Evolutionary conservation across 1,140 invertebrate species (phyloP), one percentile per base, ranked within the genome.

Genomic region (Drosophila sechellia): DNA sequence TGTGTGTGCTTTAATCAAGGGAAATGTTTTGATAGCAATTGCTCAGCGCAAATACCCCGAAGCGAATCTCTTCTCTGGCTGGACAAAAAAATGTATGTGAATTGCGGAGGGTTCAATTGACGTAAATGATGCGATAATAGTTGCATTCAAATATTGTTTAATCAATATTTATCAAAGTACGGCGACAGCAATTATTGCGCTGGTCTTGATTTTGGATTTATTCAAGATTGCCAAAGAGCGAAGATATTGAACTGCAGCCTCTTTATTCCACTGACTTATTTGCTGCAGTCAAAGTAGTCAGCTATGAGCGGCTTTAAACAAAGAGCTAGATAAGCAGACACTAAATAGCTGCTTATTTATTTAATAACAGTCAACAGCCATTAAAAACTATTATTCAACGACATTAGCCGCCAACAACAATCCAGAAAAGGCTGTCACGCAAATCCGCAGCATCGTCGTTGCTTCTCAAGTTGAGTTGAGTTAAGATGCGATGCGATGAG

Each of bases 331-430:
- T 56, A 68, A 69, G n/a, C 37, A 65, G 65, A 55, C 61, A 45
- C 73, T 70, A 77, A 86, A 86, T 77, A 78, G 60, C 58, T 49
- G 81, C 68, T 85, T 81, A 86, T 86, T 86, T 86, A 75, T 78
- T 86, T 86, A 86, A 86, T 81, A 69, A 86, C 59, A 73, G 77
- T 78, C 81, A 84, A 85, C 72, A 80, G 54, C 56, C 73, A 69
- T 74, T 86, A 81, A 81, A 75, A 85, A 75, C 81, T 73, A 81
- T 86, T 81, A 77, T 86, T 73, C 77, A 86, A 65, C 58, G 34
- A 50, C 61, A 68, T 84, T 80, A 84, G 71, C 64, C 45, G 35
- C 37, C 53, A 60, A 20, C 50, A 73, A 49, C 45, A 46, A 65
- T 5, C 11, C 50, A 66, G 52, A 59, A 59, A 77, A 81, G 50